Percentiles rank a stretch among this genome's conserved stretches.
Conservation (phyloP, 2,797 vertebrate genomes). For the Heterohyrax brucei region DNA sequence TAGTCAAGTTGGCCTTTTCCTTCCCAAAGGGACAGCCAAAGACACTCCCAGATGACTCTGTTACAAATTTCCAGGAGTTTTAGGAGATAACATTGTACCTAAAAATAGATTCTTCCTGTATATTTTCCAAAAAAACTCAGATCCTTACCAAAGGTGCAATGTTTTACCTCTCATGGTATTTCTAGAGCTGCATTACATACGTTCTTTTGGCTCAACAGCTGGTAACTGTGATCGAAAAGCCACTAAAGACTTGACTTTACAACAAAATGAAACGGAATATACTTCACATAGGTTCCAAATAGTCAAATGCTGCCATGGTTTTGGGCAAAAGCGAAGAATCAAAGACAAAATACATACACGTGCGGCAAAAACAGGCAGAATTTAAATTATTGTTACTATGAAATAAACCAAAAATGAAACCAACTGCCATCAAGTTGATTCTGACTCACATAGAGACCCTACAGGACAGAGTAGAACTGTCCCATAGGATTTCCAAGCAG, state of each 20-base stretch:
- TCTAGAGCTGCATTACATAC: background rate
- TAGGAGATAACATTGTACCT: background rate
- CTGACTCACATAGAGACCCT: no score
- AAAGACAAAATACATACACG: rapidly evolving
- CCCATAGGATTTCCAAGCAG: no score
- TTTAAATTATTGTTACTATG: background rate
- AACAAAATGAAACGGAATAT: background rate
- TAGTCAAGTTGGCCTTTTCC: background rate
- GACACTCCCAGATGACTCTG: background rate
- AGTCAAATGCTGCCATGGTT: background rate
- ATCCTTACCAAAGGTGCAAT: background rate
- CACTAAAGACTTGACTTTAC: background rate
- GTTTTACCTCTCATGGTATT: background rate
- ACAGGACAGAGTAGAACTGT: no score
- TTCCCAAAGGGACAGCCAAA: background rate
- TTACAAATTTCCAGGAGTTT: background rate
- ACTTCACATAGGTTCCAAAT: background rate
- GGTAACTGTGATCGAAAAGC: background rate
- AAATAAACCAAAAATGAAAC: background rate
- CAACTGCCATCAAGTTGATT: no score
- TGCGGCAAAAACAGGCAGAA: background rate
- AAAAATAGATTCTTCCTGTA: background rate
- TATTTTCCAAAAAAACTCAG: background rate
- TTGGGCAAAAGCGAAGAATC: background rate
- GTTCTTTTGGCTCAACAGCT: background rate